A percentile compares a stretch with the other conserved stretches of the same genome.
Evolutionary conservation across 1,140 invertebrate genomes (phyloP).

Genomic region (Trigoniulus corallinus): DNA sequence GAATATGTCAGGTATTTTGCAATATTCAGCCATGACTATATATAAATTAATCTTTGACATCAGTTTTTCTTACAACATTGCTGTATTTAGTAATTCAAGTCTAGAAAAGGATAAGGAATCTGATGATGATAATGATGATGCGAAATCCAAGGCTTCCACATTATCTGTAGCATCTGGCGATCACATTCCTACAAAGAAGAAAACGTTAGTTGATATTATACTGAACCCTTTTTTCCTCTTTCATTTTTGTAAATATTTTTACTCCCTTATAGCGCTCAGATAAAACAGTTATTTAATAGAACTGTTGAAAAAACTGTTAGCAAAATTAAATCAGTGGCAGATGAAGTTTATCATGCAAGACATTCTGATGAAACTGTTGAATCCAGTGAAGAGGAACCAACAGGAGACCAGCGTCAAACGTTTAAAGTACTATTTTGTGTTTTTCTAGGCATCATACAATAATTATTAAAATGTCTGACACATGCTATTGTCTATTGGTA

Average conservation of each 20-base stretch:
- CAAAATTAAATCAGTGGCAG: constrained; percentile 76
- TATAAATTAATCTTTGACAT: no score
- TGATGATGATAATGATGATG: constrained; percentile 68
- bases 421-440: constrained; percentile 41
- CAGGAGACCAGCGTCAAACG: constrained; percentile 49
- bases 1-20: constrained; percentile 49
- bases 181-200: constrained; percentile 19
- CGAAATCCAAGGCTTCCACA: constrained; percentile 3
- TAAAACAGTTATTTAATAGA: constrained; percentile 69
- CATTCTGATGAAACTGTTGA: constrained; percentile 66
- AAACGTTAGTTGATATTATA: constrained; percentile 26
- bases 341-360: constrained; percentile 56
- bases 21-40: neutral
- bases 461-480: neutral
- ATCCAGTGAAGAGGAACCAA: constrained; percentile 61
- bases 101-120: constrained; percentile 57
- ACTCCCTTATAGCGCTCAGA: constrained; percentile 33
- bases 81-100: constrained; percentile 41
- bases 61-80: no score
- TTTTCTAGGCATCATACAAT: neutral
- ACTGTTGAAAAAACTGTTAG: constrained; percentile 75
- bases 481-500: constrained; percentile 23
- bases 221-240: neutral
- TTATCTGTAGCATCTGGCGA: constrained; percentile 10
- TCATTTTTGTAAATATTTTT: no score